Evolutionary conservation across 92 coral and sea anemone genomes (phyloP), one percentile per base, ranked within the genome.

Genomic region (Blastomussa wellsi): DNA sequence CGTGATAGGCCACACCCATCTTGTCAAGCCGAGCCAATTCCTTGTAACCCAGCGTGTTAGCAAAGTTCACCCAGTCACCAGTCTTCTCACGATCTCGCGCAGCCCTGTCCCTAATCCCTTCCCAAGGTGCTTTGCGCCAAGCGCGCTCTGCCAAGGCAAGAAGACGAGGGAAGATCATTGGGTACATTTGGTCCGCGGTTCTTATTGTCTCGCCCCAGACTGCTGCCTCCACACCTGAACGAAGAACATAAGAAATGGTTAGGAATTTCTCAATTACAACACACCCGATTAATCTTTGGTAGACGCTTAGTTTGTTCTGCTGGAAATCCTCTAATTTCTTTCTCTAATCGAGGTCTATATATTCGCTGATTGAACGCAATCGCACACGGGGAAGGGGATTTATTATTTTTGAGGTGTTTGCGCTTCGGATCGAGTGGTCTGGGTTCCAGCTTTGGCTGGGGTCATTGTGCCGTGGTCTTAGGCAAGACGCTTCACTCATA

Each of bases 111-210:
- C 37, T 70, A 13, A 82, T 72, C 39, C 28, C 74, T 62, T 94
- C 98, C 93, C 94, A 93, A 31, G 93, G 33, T 86, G 95, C 95
- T 71, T 92, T 92, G 88, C 90, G 94, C 98, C 98, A 94, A 41
- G 95, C 94, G 49, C 98, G 93, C 41, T 94, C 98, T 17, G 98
- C 98, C 67, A 94, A 44, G 2, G 98, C 95, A 26, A 94, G 80
- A 59, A 94, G 91, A 37, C 98, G 92, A 26, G 98, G 98, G 74
- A 92, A 94, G 26, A 90, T 78, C 98, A 94, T 94, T 82, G 72
- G 74, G 85, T 90, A 79, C 90, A 90, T 79, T 74, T 94, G 94
- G 62, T 92, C 94, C 48, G 87, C 78, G 71, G 95, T 94, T 26
- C 98, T 93, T 39, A 92, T 89, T 28, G 98, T 94, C 82, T 94